A percentile compares a stretch with the other conserved stretches of the same genome.
These are phyloP conservation scores for Melanerpes formicivorus DNA, from an alignment of 2,113 vertebrate species.

Conservation along the genomic window DNA sequence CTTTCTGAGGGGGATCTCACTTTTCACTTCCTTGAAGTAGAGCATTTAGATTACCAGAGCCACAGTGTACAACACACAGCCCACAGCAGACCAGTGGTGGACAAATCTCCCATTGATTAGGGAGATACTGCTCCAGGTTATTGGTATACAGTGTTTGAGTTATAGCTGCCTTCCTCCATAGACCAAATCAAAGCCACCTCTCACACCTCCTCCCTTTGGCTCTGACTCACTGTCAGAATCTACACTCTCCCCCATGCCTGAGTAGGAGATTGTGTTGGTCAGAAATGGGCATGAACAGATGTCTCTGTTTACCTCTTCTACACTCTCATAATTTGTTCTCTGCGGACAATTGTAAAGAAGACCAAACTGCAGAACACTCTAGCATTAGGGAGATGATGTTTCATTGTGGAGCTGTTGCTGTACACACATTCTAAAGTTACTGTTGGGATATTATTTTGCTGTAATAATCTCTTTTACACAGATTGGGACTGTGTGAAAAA, in stretches of 20 bases:
- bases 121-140: neutral
- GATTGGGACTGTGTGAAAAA: neutral
- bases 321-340: slow-evolving; percentile 19
- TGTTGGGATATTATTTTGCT: neutral
- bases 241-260: slow-evolving; percentile 11
- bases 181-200: slow-evolving; percentile 24
- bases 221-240: slow-evolving; percentile 54
- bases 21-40: neutral
- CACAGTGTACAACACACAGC: neutral
- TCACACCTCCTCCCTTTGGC: slow-evolving; percentile 15
- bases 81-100: neutral
- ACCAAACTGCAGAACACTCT: neutral
- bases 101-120: neutral
- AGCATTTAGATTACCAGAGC: neutral
- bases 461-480: neutral
- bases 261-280: slow-evolving; percentile 41
- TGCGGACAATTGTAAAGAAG: neutral
- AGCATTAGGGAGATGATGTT: neutral
- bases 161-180: neutral
- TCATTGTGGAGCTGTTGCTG: fast-evolving
- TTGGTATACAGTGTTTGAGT: slow-evolving; percentile 16
- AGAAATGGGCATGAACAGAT: slow-evolving; percentile 52
- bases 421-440: neutral
- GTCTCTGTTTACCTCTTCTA: slow-evolving; percentile 38
- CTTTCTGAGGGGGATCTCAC: neutral